These are phyloP conservation scores for Drosophila punjabiensis DNA, from an alignment of 1,140 invertebrate species.

Conservation along the genomic window DNA sequence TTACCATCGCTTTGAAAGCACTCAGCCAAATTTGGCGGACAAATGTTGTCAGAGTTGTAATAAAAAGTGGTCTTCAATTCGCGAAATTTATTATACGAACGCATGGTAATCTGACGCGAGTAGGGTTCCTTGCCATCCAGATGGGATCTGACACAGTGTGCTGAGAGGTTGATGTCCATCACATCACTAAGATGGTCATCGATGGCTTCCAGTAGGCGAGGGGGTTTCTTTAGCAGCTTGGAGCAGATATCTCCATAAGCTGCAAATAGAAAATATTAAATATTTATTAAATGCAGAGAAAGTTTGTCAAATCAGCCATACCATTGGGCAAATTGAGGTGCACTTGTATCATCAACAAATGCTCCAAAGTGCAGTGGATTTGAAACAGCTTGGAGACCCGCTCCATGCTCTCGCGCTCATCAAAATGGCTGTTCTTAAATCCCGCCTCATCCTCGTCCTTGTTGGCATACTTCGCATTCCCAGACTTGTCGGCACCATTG, in stretches of 20 bases:
- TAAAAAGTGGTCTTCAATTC: conserved; percentile 74
- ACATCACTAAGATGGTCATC: conserved; percentile 68
- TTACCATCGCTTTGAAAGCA: conserved; percentile 72
- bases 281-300: not conserved
- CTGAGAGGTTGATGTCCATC: conserved; percentile 71
- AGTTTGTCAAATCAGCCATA: not conserved
- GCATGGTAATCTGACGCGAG: conserved; percentile 70
- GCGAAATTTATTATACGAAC: conserved; percentile 72
- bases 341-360: conserved; percentile 80
- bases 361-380: conserved; percentile 79
- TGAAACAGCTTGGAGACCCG: conserved; percentile 72
- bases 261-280: conserved; percentile 5
- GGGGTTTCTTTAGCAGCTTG: conserved; percentile 62
- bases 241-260: conserved; percentile 75
- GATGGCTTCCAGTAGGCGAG: conserved; percentile 57
- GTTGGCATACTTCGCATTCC: conserved; percentile 49
- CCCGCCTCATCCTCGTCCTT: conserved; percentile 52
- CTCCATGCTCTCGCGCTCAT: conserved; percentile 62
- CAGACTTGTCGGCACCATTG: conserved; percentile 31
- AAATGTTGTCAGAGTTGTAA: conserved; percentile 78
- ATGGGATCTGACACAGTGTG: conserved; percentile 68
- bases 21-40: conserved; percentile 65
- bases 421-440: conserved; percentile 81
- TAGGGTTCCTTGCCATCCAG: conserved; percentile 78
- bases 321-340: conserved; percentile 80